Base-by-base conservation (phyloP, 2,888 invertebrate genomes). In the Willowsia nigromaculata region DNA sequence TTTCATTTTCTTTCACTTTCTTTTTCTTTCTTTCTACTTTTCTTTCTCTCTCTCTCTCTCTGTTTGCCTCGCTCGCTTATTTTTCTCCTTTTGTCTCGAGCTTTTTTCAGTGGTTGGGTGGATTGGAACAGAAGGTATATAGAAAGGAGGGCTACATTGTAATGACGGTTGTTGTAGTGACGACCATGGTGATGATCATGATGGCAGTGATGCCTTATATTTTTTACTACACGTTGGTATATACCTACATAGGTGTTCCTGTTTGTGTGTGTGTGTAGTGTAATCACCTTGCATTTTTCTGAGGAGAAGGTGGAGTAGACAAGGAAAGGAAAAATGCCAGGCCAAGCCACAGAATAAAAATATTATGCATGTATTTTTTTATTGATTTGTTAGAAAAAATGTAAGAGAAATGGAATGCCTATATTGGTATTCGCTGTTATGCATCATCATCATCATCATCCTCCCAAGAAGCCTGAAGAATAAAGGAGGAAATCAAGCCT, bases 1-100 rank as follows among this genome's bases (percentile, higher is more conserved):
- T 68, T 80, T 80, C 83, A 83, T 88, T 84, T 88, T 62, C 74
- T 40, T 43, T 43, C 78, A 62, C 62, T 47, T 76, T 56, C 43
- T 81, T 62, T 50, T 6, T 83, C 13, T 13, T 25, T 56, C n/a
- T 9, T 33, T 62, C n/a, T n/a, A n/a, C 56, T 33, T 59, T 30
- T 40, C 25, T 43, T 50, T 74, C 15, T 33, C 68, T 40, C 1
- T 0, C 56, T 81, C 22, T 27, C 22, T 83, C 22, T 9, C 50
- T 80, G 9, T n/a, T n/a, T 33, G 11, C 15, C 62, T 68, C 22
- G 5, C 56, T 43, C 68, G 53, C 30, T 33, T 37, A 27, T 25
- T 40, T 50, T 40, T 68, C 25, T 68, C 9, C 40, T 40, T 40
- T 68, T 68, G 62, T 62, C 62, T 62, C 62, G 11, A 62, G 30